Base-by-base conservation (phyloP, 2,888 invertebrate species). In the Agonum fuliginosum region DNA sequence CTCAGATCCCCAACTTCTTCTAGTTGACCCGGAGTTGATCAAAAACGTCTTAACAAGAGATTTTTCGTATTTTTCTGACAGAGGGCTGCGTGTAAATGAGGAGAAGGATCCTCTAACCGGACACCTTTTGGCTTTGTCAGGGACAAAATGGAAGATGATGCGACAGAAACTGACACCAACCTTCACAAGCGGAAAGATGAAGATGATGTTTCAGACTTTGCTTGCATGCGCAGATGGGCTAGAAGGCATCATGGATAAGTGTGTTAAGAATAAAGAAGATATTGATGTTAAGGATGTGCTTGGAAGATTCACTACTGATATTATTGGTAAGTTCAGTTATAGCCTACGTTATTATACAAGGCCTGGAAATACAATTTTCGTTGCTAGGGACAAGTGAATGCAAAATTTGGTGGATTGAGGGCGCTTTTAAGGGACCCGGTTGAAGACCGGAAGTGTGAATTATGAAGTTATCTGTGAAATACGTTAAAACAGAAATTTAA, bases 171-270 rank as follows among this genome's bases (percentile, higher is more conserved):
- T 93, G 81, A 89, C 92, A 0, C 91, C 93, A 0, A 89, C 91
- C 0, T 93, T 93, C 81, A 90, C 92, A 0, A 88, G 91, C 0
- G 91, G 91, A 2, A 92, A 92, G 83, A 86, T 93, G 79, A 93
- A 91, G 83, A 88, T 86, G 17, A 91, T 93, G 91, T 92, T 91
- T 80, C 87, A 87, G 0, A 88, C 90, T 0, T 87, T 92, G 8
- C 87, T 89, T 24, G 86, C 88, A 37, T 89, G 91, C 71, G 89
- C 89, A 0, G 84, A 87, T 3, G 87, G 88, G 67, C 85, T 91
- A 30, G 83, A 88, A n/a, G 82, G 85, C 1, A 87, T 89, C 62
- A 86, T 89, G 8, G 84, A 87, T 17, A 43, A 83, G 62, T 46
- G 83, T 78, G 78, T 87, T 75, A 77, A 83, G 0, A 86, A 86